Evolutionary conservation across 2,113 vertebrate species (phyloP), one percentile per base, ranked within the genome.

Genomic region (Equus quagga): DNA sequence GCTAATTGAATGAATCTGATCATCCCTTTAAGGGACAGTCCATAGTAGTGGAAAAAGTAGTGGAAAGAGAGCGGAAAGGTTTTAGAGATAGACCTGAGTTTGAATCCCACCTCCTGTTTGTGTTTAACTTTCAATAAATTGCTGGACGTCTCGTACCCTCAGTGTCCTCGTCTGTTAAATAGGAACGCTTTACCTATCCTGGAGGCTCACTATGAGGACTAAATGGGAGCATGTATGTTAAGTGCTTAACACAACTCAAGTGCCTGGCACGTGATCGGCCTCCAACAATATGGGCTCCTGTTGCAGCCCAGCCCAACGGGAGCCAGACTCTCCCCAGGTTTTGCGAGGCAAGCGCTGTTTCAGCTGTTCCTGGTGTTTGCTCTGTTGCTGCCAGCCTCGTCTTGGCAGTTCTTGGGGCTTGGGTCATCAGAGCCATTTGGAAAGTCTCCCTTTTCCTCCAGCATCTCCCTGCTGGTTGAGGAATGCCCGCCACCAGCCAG

Each of bases 371-470:
- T 78, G 91, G 51, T 31, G 8, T 80, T 80, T 78, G 89, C 85
- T 92, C 96, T 87, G 75, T 89, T 87, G 65, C 26, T 94, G 92
- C 88, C 65, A 93, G 62, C n/a, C 75, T 73, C 17, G 64, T 70
- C 92, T 72, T 44, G 89, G 23, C 93, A 91, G 31, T 79, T 58
- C 44, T 93, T 91, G 73, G 65, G 78, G 33, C 49, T 76, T 58
- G 85, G 85, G 69, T 76, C 79, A 94, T 97, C 64, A 93, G 90
- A 95, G 80, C 3, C 15, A 1, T 70, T 98, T 97, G 69, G 23
- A 70, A 97, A 73, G 92, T 87, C 75, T 97, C 94, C 93, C 28
- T 93, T 97, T 97, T 2, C 97, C 92, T 96, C 67, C 83, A 81
- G 36, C 93, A 49, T 95, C 97, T 97, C 41, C 96, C 91, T 97